phyloP scores from a whole-genome alignment of 2,888 invertebrate genomes.

The Myopa tessellatipennis region DNA sequence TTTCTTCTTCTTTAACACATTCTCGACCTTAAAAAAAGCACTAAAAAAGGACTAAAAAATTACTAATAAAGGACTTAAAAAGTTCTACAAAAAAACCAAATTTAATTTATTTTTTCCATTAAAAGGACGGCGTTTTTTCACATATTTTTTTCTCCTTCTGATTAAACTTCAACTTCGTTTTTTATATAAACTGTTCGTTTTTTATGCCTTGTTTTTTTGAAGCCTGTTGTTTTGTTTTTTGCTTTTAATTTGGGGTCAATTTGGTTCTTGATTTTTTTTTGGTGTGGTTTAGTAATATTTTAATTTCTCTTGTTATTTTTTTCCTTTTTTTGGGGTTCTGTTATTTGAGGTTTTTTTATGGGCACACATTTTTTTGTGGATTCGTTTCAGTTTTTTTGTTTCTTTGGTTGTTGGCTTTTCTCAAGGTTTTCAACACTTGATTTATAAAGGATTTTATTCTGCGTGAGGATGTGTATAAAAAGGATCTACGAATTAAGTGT shows the following conservation, averaged over 20 bases:
- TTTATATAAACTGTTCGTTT: not conserved
- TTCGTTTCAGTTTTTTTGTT: not conserved
- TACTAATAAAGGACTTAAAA: no score
- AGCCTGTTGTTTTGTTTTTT: not conserved
- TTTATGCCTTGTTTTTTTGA: not conserved
- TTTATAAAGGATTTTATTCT: not conserved
- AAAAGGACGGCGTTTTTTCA: not conserved
- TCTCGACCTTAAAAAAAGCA: not conserved
- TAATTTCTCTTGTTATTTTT: not conserved
- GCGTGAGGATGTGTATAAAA: not conserved
- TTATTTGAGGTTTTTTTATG: not conserved
- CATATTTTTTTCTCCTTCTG: not conserved
- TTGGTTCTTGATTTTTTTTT: no score
- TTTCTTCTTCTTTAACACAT: not conserved
- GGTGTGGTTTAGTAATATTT: no score
- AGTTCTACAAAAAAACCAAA: not conserved
- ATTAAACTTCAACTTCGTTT: not conserved
- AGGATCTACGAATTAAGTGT: slow-evolving; percentile 30
- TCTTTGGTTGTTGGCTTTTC: slow-evolving; percentile 7
- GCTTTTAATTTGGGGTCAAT: not conserved
- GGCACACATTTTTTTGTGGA: not conserved
- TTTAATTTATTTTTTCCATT: slow-evolving; percentile 10
- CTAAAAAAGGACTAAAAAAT: no score
- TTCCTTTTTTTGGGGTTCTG: not conserved
- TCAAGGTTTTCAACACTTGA: slow-evolving; percentile 29